A percentile compares a stretch with the other conserved stretches of the same genome.
phyloP scores from a whole-genome alignment of 2,888 invertebrate species.

The Spodoptera picta region DNA sequence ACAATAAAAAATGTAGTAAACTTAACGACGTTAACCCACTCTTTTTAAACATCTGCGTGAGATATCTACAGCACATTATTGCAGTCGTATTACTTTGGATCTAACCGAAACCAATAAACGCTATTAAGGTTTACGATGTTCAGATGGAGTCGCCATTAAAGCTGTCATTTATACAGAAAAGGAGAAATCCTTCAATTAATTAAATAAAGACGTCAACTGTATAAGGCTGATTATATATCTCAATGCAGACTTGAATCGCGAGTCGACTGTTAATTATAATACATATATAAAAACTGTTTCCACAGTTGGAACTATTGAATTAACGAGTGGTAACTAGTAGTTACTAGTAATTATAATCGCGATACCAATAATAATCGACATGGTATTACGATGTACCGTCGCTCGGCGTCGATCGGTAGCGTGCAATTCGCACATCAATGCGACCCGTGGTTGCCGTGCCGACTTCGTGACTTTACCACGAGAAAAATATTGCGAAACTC shows the following conservation, averaged over 20 bases:
- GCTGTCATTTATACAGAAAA: slow-evolving; percentile 38
- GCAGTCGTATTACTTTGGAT: slow-evolving; percentile 34
- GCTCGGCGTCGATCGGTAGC: slow-evolving; percentile 11
- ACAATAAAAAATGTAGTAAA: slow-evolving; percentile 49
- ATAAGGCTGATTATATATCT: slow-evolving; percentile 29
- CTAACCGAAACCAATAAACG: slow-evolving; percentile 45
- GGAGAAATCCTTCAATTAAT: slow-evolving; percentile 37
- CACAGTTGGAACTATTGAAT: slow-evolving; percentile 40
- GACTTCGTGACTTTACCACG: slow-evolving; percentile 72
- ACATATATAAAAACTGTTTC: slow-evolving; percentile 28
- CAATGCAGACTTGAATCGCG: slow-evolving; percentile 22
- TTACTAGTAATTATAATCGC: slow-evolving; percentile 43
- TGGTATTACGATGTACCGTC: slow-evolving; percentile 45
- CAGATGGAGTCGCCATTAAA: slow-evolving; percentile 42
- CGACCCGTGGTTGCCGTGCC: slow-evolving; percentile 55
- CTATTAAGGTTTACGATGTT: slow-evolving; percentile 46
- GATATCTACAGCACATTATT: slow-evolving; percentile 44
- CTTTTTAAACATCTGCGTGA: slow-evolving; percentile 50
- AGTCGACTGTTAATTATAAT: slow-evolving; percentile 28
- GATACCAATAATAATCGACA: slow-evolving; percentile 56
- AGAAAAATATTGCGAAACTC: slow-evolving; percentile 77
- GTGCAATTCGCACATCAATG: slow-evolving; percentile 62
- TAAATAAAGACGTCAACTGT: slow-evolving; percentile 42
- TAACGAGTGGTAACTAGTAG: slow-evolving; percentile 36
- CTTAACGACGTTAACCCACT: slow-evolving; percentile 49